Conservation (phyloP, 2,888 invertebrate genomes). For the Leptopilina drosophilae region DNA sequence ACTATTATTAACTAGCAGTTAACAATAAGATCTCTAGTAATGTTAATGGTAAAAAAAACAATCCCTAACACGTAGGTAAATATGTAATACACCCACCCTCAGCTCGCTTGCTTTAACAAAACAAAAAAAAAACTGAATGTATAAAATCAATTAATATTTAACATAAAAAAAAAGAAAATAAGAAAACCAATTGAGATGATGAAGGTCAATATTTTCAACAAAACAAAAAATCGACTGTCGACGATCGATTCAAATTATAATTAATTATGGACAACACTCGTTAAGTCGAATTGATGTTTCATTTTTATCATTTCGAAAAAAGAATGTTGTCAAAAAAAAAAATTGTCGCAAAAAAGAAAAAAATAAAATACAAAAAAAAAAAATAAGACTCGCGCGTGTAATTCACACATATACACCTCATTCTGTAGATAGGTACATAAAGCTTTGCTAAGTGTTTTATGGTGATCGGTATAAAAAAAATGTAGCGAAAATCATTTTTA, state of each 20-base stretch:
- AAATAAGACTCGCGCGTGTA: constrained; percentile 23
- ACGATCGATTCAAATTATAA: constrained; percentile 14
- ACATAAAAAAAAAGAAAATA: constrained; percentile 56
- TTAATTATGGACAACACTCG: neutral
- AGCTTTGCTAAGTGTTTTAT: constrained; percentile 77
- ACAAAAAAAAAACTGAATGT: constrained; percentile 65
- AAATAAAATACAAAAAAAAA: neutral
- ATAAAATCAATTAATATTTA: constrained; percentile 67
- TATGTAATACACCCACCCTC: constrained; percentile 68
- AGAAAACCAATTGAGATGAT: constrained; percentile 43
- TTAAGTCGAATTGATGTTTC: constrained; percentile 19
- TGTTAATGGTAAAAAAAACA: constrained; percentile 62
- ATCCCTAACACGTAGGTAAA: constrained; percentile 66
- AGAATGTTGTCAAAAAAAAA: constrained; percentile 14
- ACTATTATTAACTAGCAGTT: constrained; percentile 68
- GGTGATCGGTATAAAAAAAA: constrained; percentile 76
- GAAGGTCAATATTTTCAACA: constrained; percentile 35
- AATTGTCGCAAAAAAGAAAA: constrained; percentile 7
- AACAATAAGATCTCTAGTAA: constrained; percentile 69
- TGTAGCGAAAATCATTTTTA: constrained; percentile 76
- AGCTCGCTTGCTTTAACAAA: constrained; percentile 72
- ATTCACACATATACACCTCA: constrained; percentile 59
- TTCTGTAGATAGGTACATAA: constrained; percentile 74
- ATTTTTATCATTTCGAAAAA: constrained; percentile 18
- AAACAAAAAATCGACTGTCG: constrained; percentile 1